phyloP scores from a whole-genome alignment of 1,140 invertebrate species.

The Lasioglossum baleicum region DNA sequence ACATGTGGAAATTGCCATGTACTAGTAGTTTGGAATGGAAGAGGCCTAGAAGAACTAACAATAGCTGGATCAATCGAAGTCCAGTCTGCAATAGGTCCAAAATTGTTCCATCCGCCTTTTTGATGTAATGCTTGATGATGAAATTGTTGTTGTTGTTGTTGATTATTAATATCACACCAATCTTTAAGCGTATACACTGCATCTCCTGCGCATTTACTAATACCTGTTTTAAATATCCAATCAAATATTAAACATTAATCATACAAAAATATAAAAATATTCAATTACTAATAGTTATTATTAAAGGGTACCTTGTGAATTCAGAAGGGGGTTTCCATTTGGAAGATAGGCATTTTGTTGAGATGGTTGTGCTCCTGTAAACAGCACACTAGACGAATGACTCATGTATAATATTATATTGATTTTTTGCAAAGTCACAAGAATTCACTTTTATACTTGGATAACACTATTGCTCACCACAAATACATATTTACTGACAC shows the following conservation, averaged over 20 bases:
- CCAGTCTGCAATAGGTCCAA: constrained; percentile 84
- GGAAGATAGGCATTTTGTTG: constrained; percentile 78
- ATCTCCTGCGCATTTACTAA: constrained; percentile 80
- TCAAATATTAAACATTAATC: too few species aligned
- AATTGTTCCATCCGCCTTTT: constrained; percentile 78
- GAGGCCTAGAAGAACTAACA: constrained; percentile 85
- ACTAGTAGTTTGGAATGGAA: constrained; percentile 78
- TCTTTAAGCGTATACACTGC: constrained; percentile 76
- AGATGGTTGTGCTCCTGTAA: constrained; percentile 73
- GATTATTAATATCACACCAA: constrained; percentile 77
- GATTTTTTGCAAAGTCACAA: constrained; percentile 38
- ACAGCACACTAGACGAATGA: constrained; percentile 71
- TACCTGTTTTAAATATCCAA: constrained; percentile 77
- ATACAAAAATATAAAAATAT: too few species aligned
- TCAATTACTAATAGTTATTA: too few species aligned
- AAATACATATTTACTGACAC: too few species aligned
- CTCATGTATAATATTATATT: constrained; percentile 68
- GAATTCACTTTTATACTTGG: constrained; percentile 51
- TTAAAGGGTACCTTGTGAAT: constrained; percentile 71
- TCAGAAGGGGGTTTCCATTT: constrained; percentile 74
- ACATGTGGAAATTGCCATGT: constrained; percentile 78
- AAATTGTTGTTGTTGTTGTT: constrained; percentile 75
- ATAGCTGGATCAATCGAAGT: constrained; percentile 93
- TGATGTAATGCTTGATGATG: constrained; percentile 75
- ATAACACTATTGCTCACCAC: constrained; percentile 48